phyloP scores from a whole-genome alignment of 2,888 invertebrate species.

The Adineta ricciae region DNA sequence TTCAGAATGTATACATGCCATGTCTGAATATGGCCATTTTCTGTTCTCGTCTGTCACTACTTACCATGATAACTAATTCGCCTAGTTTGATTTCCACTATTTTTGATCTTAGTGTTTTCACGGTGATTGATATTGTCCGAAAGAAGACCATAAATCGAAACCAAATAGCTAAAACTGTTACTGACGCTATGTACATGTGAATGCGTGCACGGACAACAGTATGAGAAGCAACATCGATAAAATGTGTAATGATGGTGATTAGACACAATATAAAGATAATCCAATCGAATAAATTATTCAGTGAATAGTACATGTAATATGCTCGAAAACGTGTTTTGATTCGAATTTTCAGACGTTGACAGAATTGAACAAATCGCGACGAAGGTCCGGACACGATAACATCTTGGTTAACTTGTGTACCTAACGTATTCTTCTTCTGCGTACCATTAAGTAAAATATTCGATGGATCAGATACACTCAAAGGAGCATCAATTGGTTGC shows the following conservation, averaged over 20 bases:
- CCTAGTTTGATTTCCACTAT: constrained; percentile 9
- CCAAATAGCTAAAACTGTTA: neutral
- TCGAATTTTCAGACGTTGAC: neutral
- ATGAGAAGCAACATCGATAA: neutral
- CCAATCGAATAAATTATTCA: constrained; percentile 14
- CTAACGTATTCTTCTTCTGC: neutral
- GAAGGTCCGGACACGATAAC: neutral
- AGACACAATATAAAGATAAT: neutral
- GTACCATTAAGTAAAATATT: neutral
- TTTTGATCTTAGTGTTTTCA: neutral
- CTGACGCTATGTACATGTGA: constrained; percentile 1
- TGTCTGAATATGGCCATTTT: too few species aligned
- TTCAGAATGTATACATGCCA: too few species aligned
- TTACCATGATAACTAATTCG: constrained; percentile 17
- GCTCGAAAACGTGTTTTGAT: neutral
- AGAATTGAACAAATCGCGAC: neutral
- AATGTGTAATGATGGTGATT: neutral
- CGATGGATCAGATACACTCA: neutral
- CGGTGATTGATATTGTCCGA: neutral
- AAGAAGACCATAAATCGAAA: constrained; percentile 17
- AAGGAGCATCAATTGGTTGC: neutral
- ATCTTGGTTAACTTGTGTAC: too few species aligned
- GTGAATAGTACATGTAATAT: constrained; percentile 9
- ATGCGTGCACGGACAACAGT: neutral
- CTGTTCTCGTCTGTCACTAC: neutral